These are phyloP conservation scores for Brachionus plicatilis DNA, from an alignment of 1,140 invertebrate genomes.

Conservation along the genomic window DNA sequence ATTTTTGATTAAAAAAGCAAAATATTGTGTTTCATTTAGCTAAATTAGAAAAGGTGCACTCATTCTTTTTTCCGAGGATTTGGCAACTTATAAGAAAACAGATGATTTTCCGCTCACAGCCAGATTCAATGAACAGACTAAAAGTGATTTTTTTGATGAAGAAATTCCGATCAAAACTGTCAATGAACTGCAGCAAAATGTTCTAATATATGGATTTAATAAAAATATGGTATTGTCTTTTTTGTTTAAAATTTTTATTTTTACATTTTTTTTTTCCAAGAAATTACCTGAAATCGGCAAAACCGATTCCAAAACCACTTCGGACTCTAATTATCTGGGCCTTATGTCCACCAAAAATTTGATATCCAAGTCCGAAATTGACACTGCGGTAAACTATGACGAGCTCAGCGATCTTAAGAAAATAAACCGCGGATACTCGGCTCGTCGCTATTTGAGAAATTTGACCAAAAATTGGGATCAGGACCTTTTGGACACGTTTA, in stretches of 20 bases:
- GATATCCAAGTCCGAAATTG: neutral
- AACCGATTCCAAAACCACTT: neutral
- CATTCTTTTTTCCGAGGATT: neutral
- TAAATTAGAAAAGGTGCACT: neutral
- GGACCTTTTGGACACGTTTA: conserved; percentile 9
- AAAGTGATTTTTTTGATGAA: neutral
- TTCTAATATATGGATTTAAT: conserved; percentile 4
- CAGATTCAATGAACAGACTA: neutral
- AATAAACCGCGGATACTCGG: conserved; percentile 17
- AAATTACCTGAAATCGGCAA: neutral
- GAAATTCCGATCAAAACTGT: conserved; percentile 13
- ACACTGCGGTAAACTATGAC: neutral
- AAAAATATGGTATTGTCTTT: neutral
- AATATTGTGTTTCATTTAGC: neutral
- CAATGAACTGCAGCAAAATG: conserved; percentile 10
- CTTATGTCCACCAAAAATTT: neutral
- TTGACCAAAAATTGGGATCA: conserved; percentile 39
- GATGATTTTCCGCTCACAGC: neutral
- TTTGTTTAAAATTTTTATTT: neutral
- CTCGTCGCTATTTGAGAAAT: conserved; percentile 21
- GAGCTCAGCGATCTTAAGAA: neutral
- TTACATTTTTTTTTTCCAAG: neutral
- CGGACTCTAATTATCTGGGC: neutral
- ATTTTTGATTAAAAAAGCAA: no score
- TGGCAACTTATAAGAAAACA: neutral